Evolutionary conservation across 2,113 vertebrate genomes (phyloP).

Genomic region (Urocolius indicus): DNA sequence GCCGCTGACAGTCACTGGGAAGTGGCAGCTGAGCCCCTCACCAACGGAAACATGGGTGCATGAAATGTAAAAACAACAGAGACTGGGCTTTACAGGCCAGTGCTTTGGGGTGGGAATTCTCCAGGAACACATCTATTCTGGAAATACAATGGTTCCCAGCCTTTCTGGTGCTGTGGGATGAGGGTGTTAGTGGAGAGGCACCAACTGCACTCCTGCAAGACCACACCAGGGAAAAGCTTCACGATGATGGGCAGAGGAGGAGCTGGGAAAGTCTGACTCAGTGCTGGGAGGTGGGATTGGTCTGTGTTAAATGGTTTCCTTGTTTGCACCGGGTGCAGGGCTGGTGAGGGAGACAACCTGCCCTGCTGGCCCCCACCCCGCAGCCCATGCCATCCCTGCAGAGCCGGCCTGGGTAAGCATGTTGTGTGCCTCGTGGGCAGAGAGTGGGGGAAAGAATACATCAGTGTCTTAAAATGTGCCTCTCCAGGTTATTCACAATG

Average conservation of each 20-base stretch:
- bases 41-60: accelerated
- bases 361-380: accelerated
- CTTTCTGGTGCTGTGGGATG: neutral
- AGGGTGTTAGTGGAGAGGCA: neutral
- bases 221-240: neutral
- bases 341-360: neutral
- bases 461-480: neutral
- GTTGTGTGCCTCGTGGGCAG: neutral
- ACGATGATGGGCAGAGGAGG: neutral
- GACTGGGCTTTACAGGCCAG: neutral
- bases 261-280: neutral
- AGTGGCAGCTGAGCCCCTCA: neutral
- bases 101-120: neutral
- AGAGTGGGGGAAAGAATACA: neutral
- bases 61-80: neutral
- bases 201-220: neutral
- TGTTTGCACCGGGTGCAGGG: neutral
- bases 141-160: neutral
- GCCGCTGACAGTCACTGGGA: neutral
- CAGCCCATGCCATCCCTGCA: neutral
- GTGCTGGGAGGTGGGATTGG: neutral
- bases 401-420: accelerated
- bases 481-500: neutral
- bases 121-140: neutral
- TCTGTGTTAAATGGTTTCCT: neutral